These are phyloP conservation scores for Progne subis DNA, from an alignment of 2,113 vertebrate species.

Conservation along the genomic window DNA sequence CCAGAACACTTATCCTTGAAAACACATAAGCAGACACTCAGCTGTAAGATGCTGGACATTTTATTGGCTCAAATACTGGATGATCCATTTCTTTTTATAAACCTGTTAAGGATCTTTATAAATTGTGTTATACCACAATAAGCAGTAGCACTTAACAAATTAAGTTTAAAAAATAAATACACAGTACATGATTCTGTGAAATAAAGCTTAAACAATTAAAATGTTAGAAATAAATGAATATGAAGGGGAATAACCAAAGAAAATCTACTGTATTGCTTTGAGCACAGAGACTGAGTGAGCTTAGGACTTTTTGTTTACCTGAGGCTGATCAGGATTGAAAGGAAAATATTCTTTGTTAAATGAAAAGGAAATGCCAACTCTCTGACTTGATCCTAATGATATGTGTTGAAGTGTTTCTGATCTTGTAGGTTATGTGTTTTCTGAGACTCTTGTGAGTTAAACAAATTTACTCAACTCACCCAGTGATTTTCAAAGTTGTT, in stretches of 20 bases:
- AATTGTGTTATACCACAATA: neutral
- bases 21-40: neutral
- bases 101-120: neutral
- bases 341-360: neutral
- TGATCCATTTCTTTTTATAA: neutral
- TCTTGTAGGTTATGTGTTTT: neutral
- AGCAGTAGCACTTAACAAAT: neutral
- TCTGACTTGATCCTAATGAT: neutral
- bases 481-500: constrained; percentile 89
- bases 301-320: neutral
- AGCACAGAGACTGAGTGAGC: neutral
- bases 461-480: constrained; percentile 75
- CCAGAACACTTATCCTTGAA: neutral
- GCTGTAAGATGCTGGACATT: neutral
- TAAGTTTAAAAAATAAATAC: neutral
- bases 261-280: neutral
- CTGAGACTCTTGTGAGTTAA: neutral
- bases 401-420: neutral
- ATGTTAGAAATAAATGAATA: neutral
- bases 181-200: neutral
- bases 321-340: neutral
- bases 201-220: neutral
- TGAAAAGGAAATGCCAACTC: neutral
- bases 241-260: neutral
- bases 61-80: neutral